Evolutionary conservation across 2,797 vertebrate genomes (phyloP).

Genomic region (Clarias laeviceps): DNA sequence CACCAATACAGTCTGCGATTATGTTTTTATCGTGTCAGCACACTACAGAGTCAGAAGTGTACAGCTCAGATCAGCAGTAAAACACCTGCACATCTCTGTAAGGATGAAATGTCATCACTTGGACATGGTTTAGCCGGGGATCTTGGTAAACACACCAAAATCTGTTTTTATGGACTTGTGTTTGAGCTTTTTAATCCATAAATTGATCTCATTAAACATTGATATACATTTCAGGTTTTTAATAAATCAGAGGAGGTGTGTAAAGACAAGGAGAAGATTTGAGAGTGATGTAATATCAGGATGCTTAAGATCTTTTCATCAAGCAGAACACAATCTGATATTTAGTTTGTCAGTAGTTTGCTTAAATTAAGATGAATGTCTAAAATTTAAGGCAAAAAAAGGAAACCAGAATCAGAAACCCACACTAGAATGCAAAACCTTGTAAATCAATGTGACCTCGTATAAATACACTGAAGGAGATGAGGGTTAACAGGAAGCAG

Average conservation of each 20-base stretch:
- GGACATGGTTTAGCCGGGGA: background rate
- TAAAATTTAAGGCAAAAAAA: background rate
- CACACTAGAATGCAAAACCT: background rate
- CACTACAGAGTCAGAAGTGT: background rate
- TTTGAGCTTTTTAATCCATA: background rate
- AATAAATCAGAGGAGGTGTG: background rate
- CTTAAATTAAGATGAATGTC: background rate
- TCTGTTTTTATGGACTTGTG: background rate
- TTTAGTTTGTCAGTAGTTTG: background rate
- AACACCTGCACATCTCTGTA: background rate
- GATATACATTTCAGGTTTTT: background rate
- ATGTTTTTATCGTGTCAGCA: slow-evolving; percentile 2
- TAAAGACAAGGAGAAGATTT: background rate
- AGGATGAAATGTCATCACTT: background rate
- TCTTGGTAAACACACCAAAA: background rate
- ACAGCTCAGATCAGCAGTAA: background rate
- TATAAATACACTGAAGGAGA: background rate
- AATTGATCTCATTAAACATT: background rate
- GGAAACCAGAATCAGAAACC: background rate
- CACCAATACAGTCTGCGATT: background rate
- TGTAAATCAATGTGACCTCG: background rate
- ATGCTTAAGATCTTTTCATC: background rate
- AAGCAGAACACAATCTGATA: background rate
- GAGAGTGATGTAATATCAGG: too few relatives aligned
- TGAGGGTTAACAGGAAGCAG: background rate